Evolutionary conservation across 2,113 vertebrate species (phyloP).

Genomic region (Dipodomys stephensi): DNA sequence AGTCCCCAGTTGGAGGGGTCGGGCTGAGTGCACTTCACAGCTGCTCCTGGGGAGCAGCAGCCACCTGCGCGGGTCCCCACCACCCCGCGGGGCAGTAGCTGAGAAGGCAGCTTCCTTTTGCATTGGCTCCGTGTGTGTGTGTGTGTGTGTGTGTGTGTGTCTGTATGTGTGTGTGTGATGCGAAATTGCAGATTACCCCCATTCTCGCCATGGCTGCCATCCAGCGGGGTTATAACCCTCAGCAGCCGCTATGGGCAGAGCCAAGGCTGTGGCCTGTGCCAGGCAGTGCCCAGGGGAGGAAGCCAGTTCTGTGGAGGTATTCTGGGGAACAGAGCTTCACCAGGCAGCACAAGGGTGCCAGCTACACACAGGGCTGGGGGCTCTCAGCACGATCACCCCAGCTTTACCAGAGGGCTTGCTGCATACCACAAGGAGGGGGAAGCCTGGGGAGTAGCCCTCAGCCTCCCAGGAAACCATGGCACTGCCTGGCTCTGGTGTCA

Average conservation of each 20-base stretch:
- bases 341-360: neutral
- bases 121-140: neutral
- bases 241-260: neutral
- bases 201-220: neutral
- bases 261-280: neutral
- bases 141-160: neutral
- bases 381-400: neutral
- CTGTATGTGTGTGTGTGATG: neutral
- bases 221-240: neutral
- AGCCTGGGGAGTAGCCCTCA: no score
- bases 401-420: constrained; percentile 56
- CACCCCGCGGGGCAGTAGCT: no score
- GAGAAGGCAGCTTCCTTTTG: no score
- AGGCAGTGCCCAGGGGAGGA: neutral
- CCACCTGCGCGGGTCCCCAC: neutral
- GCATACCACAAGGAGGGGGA: neutral
- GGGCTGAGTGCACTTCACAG: no score
- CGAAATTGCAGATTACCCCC: neutral
- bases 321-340: neutral
- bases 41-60: no score
- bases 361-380: neutral
- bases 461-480: neutral
- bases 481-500: neutral
- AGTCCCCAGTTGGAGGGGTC: no score
- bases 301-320: neutral